Conservation (phyloP, 2,113 vertebrate species). For the Willisornis vidua region DNA sequence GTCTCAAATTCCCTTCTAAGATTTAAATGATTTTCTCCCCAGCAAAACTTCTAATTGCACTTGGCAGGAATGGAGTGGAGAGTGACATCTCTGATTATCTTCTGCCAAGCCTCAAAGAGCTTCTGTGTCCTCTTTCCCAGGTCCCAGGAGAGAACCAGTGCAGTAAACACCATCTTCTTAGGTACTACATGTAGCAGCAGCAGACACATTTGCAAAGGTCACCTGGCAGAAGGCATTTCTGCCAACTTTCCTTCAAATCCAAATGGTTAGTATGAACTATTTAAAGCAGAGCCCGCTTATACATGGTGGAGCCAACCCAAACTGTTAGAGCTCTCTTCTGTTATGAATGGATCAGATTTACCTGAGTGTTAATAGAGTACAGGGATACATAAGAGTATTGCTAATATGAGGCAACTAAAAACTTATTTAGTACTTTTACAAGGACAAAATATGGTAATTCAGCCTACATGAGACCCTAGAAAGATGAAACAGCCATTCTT, state of each 20-base stretch:
- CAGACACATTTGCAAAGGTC: slow-evolving; percentile 29
- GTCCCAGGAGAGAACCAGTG: slow-evolving; percentile 28
- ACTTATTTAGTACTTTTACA: not conserved
- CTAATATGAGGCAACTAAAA: not conserved
- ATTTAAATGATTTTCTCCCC: slow-evolving; percentile 10
- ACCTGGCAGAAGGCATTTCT: slow-evolving; percentile 29
- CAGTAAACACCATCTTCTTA: slow-evolving; percentile 45
- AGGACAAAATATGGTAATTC: not conserved
- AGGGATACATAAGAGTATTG: not conserved
- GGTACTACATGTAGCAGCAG: slow-evolving; percentile 34
- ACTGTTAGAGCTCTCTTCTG: not conserved
- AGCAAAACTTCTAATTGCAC: slow-evolving; percentile 31
- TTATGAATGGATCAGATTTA: not conserved
- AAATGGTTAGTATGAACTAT: not conserved
- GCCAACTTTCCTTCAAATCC: slow-evolving; percentile 22
- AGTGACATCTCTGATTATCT: slow-evolving; percentile 58
- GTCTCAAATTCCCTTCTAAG: not conserved
- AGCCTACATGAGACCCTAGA: not conserved
- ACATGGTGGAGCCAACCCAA: not conserved
- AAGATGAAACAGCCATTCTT: not conserved
- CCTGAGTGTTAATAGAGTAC: not conserved
- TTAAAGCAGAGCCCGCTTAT: not conserved
- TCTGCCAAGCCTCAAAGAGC: slow-evolving; percentile 45
- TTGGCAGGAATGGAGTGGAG: slow-evolving; percentile 9
- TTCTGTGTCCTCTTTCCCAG: slow-evolving; percentile 25